Percentiles rank a stretch among this genome's conserved stretches.
These are phyloP conservation scores for Meriones unguiculatus DNA, from an alignment of 2,113 vertebrate genomes.

Conservation along the genomic window DNA sequence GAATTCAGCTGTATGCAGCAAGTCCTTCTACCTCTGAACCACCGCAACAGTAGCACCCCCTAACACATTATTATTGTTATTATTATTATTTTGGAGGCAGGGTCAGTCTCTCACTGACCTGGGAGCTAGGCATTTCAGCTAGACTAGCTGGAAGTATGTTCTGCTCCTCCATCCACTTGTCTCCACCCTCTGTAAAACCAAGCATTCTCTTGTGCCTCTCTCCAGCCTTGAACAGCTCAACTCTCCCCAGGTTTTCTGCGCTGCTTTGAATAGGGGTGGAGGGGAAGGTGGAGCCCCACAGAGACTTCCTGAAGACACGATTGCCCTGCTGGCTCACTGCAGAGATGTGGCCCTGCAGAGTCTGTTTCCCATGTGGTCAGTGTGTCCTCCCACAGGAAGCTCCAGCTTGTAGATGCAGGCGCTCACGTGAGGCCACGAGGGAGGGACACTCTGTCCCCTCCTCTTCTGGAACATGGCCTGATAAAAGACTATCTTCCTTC, in stretches of 20 bases:
- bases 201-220: background rate
- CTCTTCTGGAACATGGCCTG: slow-evolving; percentile 52
- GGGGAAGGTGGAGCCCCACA: background rate
- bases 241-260: background rate
- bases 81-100: background rate
- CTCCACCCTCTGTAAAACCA: background rate
- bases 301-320: background rate
- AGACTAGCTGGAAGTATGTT: background rate
- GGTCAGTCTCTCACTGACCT: background rate
- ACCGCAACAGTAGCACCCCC: background rate
- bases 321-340: background rate
- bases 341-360: background rate
- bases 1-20: background rate
- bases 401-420: background rate
- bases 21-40: background rate
- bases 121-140: background rate
- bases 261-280: background rate
- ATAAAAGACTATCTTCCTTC: background rate
- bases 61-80: background rate
- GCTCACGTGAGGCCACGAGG: background rate
- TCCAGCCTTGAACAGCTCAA: background rate
- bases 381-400: background rate
- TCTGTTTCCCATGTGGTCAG: background rate
- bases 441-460: background rate
- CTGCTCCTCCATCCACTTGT: background rate